Base-by-base conservation (phyloP, 2,888 invertebrate species). In the Plemyria rubiginata region DNA sequence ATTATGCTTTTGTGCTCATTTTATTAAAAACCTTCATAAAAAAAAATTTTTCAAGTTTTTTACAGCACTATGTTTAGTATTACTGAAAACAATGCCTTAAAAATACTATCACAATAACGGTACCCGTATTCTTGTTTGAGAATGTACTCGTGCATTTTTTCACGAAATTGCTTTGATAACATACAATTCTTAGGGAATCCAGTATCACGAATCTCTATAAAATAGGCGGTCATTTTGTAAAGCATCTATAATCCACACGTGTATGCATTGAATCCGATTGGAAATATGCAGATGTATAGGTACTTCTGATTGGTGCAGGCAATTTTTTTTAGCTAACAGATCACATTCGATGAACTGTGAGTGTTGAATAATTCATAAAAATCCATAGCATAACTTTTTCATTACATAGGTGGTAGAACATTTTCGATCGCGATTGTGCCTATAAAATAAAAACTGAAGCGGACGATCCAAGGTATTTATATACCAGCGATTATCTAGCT, bases 201-300 rank as follows among this genome's bases (percentile, higher is more conserved):
- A 64, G 70, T n/a, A n/a, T 69, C 73, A 74, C 72, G 73, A 67
- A 32, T 71, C 62, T 54, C 60, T 68, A 76, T 76, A 76, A 75
- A 75, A 69, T 73, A 74, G 74, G 67, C 70, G 65, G 43, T 61
- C 71, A 56, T 71, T 67, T 67, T 22, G 48, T 51, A 54, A 71
- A 77, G 66, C 68, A 70, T 41, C 59, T 73, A 71, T 75, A 73
- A 74, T 74, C 71, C 65, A 56, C 65, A 63, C 62, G 66, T 45
- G 45, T 22, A 22, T 56, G 60, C 68, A 67, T 64, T 66, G 66
- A 69, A 71, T 71, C 61, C 65, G 60, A 69, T 69, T 69, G 71
- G 62, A 68, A 75, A 72, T 74, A 75, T 67, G 67, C 67, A 55
- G 22, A 22, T 22, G 22, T 22, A 22, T 60, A 68, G 67, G 70